Conservation (phyloP, 2,888 invertebrate genomes). For the Orgyia antiqua region DNA sequence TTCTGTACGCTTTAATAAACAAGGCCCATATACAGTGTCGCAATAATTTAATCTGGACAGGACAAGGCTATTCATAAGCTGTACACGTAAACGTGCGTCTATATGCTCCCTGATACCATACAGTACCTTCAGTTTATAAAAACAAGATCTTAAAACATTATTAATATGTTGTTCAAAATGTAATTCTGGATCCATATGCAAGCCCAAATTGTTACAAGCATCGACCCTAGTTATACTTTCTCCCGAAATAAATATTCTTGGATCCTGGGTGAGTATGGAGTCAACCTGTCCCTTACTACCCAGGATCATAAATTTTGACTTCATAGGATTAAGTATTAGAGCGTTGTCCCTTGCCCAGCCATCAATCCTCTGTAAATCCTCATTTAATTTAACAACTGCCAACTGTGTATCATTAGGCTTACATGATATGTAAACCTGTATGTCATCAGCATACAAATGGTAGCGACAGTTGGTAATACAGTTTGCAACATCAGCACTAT, state of each 20-base stretch:
- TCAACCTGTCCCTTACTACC: not conserved
- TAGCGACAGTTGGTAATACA: not conserved
- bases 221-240: not conserved
- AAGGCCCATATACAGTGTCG: constrained; percentile 1
- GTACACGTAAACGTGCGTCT: not conserved
- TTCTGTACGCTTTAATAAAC: not conserved
- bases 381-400: not conserved
- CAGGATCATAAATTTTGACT: not conserved
- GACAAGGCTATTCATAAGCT: not conserved
- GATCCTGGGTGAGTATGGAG: not conserved
- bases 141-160: not conserved
- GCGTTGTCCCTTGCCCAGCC: not conserved
- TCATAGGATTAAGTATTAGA: not conserved
- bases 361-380: not conserved
- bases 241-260: not conserved
- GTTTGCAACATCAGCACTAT: not conserved
- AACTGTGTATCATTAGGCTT: not conserved
- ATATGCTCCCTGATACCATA: no score
- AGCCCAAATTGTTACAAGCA: not conserved
- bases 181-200: not conserved
- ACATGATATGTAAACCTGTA: not conserved
- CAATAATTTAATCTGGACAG: not conserved
- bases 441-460: not conserved
- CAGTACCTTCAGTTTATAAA: not conserved
- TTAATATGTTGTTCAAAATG: no score